Conservation (phyloP, 53 echinoderm and acorn worm species). For the Actinopyga echinites region DNA sequence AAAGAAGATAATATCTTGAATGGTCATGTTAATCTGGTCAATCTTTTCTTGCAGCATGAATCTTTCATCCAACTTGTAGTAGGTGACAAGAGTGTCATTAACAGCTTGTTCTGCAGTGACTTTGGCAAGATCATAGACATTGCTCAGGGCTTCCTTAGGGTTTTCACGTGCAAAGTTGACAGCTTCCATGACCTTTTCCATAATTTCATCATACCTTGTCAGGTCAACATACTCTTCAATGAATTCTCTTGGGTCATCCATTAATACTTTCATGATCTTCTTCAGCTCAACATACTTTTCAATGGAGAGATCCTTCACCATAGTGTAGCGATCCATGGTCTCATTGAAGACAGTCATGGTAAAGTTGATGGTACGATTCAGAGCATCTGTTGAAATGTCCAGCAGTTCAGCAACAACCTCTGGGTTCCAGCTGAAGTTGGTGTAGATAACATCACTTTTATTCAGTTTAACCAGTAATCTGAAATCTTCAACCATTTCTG, state of each 20-base stretch:
- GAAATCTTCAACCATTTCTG: constrained; percentile 75
- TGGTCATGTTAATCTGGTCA: constrained; percentile 18
- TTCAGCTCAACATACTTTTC: neutral
- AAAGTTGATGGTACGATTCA: constrained; percentile 66
- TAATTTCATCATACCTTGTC: constrained; percentile 17
- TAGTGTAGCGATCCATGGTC: constrained; percentile 43
- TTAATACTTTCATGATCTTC: neutral
- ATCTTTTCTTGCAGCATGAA: constrained; percentile 35
- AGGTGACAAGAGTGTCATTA: constrained; percentile 1
- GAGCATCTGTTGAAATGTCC: constrained; percentile 49
- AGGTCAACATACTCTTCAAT: constrained; percentile 43
- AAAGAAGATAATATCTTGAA: constrained; percentile 25
- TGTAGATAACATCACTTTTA: constrained; percentile 88
- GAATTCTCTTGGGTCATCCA: constrained; percentile 45
- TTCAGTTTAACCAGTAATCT: constrained; percentile 81
- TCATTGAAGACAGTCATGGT: constrained; percentile 57
- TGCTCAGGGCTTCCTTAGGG: constrained; percentile 36
- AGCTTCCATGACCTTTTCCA: constrained; percentile 41
- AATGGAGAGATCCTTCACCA: neutral
- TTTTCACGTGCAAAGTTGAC: constrained; percentile 51
- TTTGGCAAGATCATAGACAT: constrained; percentile 17
- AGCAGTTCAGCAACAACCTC: constrained; percentile 65
- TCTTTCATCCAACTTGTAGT: neutral
- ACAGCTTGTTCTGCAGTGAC: constrained; percentile 20
- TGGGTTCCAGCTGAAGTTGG: constrained; percentile 99